Percentiles rank a stretch among this genome's conserved stretches.
Evolutionary conservation across 2,888 invertebrate genomes (phyloP).

Genomic region (Tenthredo scrophulariae): DNA sequence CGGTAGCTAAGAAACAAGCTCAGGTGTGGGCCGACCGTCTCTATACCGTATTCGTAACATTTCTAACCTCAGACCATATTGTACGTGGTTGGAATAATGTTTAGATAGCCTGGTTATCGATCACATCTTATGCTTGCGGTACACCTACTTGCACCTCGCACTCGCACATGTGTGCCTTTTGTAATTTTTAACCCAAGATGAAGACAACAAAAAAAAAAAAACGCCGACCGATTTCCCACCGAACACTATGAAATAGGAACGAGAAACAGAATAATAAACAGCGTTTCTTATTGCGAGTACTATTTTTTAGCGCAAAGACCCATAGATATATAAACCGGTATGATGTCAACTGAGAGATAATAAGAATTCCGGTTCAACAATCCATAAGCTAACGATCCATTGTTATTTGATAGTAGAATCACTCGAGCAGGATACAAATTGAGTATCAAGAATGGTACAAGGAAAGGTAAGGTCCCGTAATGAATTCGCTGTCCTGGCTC

Average conservation of each 20-base stretch:
- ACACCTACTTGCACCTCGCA: neutral
- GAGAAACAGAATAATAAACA: neutral
- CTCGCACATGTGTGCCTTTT: neutral
- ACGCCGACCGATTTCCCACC: neutral
- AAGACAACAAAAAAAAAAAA: neutral
- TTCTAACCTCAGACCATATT: slow-evolving; percentile 37
- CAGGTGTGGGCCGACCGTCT: slow-evolving; percentile 17
- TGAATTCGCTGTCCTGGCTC: slow-evolving; percentile 39
- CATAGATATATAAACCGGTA: neutral
- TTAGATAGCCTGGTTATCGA: slow-evolving; percentile 7
- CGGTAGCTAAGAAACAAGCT: slow-evolving; percentile 26
- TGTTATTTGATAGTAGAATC: slow-evolving; percentile 47
- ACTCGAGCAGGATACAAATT: slow-evolving; percentile 47
- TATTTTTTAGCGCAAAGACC: neutral
- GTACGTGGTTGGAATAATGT: slow-evolving; percentile 23
- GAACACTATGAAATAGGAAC: neutral
- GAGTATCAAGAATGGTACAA: neutral
- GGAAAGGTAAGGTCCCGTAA: slow-evolving; percentile 21
- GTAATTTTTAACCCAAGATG: neutral
- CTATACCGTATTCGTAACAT: slow-evolving; percentile 35
- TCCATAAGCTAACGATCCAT: slow-evolving; percentile 38
- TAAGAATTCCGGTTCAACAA: slow-evolving; percentile 23
- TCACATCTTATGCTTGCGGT: slow-evolving; percentile 20
- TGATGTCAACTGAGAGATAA: neutral
- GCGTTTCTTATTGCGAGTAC: neutral